These are phyloP conservation scores for Cichladusa arquata DNA, from an alignment of 2,113 vertebrate species.

Conservation along the genomic window DNA sequence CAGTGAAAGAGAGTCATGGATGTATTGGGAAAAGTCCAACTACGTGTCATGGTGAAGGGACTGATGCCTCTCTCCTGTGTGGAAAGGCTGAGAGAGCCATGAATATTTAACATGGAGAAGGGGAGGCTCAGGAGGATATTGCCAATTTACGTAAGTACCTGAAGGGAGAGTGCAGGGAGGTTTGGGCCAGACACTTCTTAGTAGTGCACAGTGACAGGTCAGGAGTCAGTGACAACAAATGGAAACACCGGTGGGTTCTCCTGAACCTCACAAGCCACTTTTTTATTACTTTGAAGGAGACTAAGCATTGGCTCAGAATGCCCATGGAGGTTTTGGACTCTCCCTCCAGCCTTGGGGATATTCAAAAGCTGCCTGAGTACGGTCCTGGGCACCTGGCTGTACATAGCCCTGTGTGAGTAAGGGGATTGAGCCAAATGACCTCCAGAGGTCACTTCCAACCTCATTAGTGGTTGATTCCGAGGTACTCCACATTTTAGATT, in stretches of 20 bases:
- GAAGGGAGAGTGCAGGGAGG: not conserved
- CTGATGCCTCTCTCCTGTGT: not conserved
- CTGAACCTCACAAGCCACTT: not conserved
- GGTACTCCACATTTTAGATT: not conserved
- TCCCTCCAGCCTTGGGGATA: not conserved
- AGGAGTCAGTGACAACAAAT: not conserved
- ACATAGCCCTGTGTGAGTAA: not conserved
- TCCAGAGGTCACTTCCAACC: not conserved
- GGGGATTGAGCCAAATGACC: not conserved
- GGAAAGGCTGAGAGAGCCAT: not conserved
- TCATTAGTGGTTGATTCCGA: not conserved
- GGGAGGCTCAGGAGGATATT: not conserved
- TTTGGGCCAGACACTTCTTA: not conserved
- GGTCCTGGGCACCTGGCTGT: not conserved
- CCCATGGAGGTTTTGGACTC: not conserved
- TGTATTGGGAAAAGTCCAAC: fast-evolving
- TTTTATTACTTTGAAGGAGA: not conserved
- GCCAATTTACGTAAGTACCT: not conserved
- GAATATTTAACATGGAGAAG: not conserved
- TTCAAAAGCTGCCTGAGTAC: not conserved
- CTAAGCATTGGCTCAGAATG: not conserved
- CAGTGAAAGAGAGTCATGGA: not conserved
- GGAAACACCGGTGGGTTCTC: not conserved
- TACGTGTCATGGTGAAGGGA: not conserved
- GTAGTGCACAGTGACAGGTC: not conserved